Conservation (phyloP, 2,888 invertebrate genomes). For the Drosophila prostipennis region DNA sequence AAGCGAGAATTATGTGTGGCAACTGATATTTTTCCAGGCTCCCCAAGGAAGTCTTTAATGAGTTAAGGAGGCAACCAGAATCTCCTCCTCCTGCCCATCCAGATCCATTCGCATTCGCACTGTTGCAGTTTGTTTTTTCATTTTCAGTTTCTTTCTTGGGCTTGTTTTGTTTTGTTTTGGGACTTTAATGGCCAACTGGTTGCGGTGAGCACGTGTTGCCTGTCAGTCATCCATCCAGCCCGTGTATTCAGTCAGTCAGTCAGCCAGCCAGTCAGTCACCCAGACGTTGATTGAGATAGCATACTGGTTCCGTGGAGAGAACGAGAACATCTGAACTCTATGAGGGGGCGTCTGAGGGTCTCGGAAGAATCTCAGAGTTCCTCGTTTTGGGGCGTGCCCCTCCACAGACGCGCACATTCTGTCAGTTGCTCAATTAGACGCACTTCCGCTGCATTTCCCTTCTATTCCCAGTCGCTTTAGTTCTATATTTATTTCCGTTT, state of each 20-base stretch:
- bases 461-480: conserved; percentile 1
- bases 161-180: conserved; percentile 18
- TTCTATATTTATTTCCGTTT: conserved; percentile 74
- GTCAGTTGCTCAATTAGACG: conserved; percentile 77
- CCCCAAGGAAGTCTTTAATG: conserved; percentile 7
- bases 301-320: conserved; percentile 13
- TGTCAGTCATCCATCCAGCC: conserved; percentile 50
- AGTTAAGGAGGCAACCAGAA: neutral
- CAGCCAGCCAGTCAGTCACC: conserved; percentile 17
- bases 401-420: conserved; percentile 64
- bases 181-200: conserved; percentile 41
- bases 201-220: conserved; percentile 60
- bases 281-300: conserved; percentile 51
- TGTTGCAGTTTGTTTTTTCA: conserved; percentile 10
- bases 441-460: conserved; percentile 65
- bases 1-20: conserved; percentile 13
- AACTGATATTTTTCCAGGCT: conserved; percentile 16
- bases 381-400: conserved; percentile 14
- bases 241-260: conserved; percentile 14
- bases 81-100: neutral
- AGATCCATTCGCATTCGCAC: conserved; percentile 4
- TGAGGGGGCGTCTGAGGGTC: conserved; percentile 7
- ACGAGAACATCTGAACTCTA: neutral
- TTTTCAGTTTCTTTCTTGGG: neutral
- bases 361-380: conserved; percentile 13